Conservation (phyloP, 2,797 vertebrate genomes). For the Etheostoma nigrum region DNA sequence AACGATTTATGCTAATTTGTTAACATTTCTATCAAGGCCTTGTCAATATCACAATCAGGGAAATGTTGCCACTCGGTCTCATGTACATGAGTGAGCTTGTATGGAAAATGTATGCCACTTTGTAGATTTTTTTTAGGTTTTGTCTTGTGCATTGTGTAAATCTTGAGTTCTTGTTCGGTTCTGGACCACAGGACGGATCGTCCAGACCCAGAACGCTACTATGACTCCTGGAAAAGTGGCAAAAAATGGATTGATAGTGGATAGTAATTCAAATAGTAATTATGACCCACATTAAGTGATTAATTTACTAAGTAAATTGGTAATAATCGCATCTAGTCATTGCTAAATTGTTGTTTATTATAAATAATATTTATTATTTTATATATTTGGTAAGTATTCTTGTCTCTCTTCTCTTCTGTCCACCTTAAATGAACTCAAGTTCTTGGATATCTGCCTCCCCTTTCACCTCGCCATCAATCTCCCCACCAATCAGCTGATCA, state of each 20-base stretch:
- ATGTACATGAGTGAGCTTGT: background rate
- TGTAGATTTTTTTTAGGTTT: conserved; percentile 4
- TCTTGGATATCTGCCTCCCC: conserved; percentile 60
- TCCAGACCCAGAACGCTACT: background rate
- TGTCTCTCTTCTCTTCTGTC: conserved; percentile 11
- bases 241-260: too few relatives aligned
- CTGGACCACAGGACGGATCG: too few relatives aligned
- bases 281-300: background rate
- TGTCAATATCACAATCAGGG: conserved; percentile 46
- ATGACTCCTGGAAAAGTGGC: background rate
- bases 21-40: conserved; percentile 48
- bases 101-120: conserved; percentile 24
- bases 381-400: background rate
- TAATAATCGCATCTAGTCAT: background rate
- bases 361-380: background rate
- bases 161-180: background rate
- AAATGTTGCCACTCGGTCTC: conserved; percentile 30
- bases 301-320: conserved; percentile 26
- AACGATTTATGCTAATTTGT: conserved; percentile 55
- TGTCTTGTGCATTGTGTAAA: background rate
- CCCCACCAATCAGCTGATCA: conserved; percentile 51
- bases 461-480: background rate
- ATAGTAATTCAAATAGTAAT: too few relatives aligned
- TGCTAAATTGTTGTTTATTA: background rate
- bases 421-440: conserved; percentile 82